Evolutionary conservation across 1,140 invertebrate genomes (phyloP).

Genomic region (Heterodera carotae): DNA sequence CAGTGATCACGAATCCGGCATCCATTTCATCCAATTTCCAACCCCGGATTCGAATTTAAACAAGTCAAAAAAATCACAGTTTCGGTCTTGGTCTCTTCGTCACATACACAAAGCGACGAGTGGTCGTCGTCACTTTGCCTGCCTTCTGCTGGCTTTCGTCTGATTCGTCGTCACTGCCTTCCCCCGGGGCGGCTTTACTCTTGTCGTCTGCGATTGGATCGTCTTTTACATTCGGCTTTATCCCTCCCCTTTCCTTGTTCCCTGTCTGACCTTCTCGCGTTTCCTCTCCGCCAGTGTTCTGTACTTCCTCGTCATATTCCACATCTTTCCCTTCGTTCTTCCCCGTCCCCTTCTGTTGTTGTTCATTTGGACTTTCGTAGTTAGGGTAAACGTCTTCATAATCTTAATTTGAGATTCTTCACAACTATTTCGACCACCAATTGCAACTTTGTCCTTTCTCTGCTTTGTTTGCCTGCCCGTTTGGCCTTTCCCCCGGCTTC

Average conservation of each 20-base stretch:
- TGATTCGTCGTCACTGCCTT: background rate
- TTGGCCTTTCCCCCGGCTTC: constrained; percentile 22
- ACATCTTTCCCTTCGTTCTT: constrained; percentile 21
- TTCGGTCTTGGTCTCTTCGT: constrained; percentile 35
- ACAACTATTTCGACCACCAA: too few species aligned
- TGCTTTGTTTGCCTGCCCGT: background rate
- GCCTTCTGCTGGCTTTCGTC: background rate
- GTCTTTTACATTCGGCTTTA: background rate
- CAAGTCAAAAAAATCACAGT: too few species aligned
- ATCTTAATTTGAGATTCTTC: background rate
- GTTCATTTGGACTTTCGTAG: constrained; percentile 27
- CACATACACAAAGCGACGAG: constrained; percentile 40
- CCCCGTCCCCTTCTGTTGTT: background rate
- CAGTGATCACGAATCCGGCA: too few species aligned
- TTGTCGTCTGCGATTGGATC: background rate
- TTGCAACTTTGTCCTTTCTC: background rate
- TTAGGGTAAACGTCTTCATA: constrained; percentile 45
- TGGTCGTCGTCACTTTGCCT: constrained; percentile 8
- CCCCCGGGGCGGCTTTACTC: background rate
- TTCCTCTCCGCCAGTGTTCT: background rate
- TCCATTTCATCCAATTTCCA: too few species aligned
- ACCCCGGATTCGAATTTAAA: too few species aligned
- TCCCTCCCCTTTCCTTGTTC: constrained; percentile 1
- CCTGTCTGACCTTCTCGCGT: background rate
- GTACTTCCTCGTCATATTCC: constrained; percentile 19